Evolutionary conservation across 2,888 invertebrate species (phyloP).

Genomic region (Podabrus alpinus): DNA sequence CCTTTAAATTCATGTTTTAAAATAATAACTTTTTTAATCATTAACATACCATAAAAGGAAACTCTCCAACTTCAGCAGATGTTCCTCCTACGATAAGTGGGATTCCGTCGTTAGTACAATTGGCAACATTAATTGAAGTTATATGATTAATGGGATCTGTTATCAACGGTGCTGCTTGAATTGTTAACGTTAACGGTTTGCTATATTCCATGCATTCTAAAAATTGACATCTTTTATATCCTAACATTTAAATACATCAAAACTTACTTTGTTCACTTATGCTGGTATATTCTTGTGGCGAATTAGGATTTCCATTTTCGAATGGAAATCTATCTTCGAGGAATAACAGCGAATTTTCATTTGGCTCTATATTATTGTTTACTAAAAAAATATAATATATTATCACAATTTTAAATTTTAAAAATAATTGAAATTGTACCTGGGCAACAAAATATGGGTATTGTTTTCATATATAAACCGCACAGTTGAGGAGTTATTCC

Average conservation of each 20-base stretch:
- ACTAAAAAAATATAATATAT: conserved; percentile 10
- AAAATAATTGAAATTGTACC: not conserved
- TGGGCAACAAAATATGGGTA: not conserved
- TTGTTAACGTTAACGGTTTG: conserved; percentile 54
- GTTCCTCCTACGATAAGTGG: conserved; percentile 64
- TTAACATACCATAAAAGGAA: conserved; percentile 64
- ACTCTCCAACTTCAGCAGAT: conserved; percentile 60
- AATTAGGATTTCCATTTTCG: conserved; percentile 9
- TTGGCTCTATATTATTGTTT: conserved; percentile 15
- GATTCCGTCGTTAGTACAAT: conserved; percentile 58
- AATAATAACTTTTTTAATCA: not conserved
- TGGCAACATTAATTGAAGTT: conserved; percentile 57
- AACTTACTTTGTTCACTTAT: conserved; percentile 47
- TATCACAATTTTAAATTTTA: not conserved
- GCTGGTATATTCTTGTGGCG: conserved; percentile 17
- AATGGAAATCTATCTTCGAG: conserved; percentile 29
- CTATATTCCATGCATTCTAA: conserved; percentile 65
- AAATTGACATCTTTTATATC: conserved; percentile 29
- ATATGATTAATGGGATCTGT: conserved; percentile 56
- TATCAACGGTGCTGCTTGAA: conserved; percentile 60
- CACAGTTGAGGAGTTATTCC: not conserved
- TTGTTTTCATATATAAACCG: not conserved
- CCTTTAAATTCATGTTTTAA: conserved; percentile 45
- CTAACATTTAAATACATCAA: not conserved
- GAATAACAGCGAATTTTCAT: conserved; percentile 32